A percentile compares a stretch with the other conserved stretches of the same genome.
These are phyloP conservation scores for Ceyx melanurus DNA, from an alignment of 2,113 vertebrate genomes.

Conservation along the genomic window DNA sequence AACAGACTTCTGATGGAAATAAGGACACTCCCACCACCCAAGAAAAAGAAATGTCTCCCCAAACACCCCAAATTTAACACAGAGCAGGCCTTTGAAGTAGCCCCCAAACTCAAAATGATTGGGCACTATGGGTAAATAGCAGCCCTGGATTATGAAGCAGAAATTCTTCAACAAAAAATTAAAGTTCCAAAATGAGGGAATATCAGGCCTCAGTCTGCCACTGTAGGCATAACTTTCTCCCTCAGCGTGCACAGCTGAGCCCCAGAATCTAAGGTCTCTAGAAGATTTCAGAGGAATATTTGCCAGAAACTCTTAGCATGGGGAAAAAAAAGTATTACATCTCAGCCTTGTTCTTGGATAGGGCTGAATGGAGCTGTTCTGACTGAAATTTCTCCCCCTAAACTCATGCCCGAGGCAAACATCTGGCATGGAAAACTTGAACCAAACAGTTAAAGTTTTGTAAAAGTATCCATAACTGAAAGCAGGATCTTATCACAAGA, in stretches of 20 bases:
- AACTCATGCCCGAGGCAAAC: constrained; percentile 9
- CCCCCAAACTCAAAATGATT: neutral
- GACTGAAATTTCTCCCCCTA: neutral
- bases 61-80: neutral
- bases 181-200: neutral
- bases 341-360: neutral
- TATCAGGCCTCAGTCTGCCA: neutral
- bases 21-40: neutral
- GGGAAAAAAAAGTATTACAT: neutral
- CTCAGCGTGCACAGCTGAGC: neutral
- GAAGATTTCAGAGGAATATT: neutral
- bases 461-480: neutral
- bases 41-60: neutral
- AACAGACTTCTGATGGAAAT: neutral
- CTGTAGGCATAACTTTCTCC: neutral
- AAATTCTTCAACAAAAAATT: neutral
- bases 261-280: neutral
- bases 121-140: neutral
- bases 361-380: neutral
- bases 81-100: neutral
- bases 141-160: neutral
- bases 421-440: constrained; percentile 4
- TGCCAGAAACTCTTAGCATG: neutral
- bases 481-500: neutral
- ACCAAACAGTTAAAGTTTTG: neutral